These are phyloP conservation scores for Idaea dimidiata DNA, from an alignment of 2,888 invertebrate genomes.

Conservation along the genomic window DNA sequence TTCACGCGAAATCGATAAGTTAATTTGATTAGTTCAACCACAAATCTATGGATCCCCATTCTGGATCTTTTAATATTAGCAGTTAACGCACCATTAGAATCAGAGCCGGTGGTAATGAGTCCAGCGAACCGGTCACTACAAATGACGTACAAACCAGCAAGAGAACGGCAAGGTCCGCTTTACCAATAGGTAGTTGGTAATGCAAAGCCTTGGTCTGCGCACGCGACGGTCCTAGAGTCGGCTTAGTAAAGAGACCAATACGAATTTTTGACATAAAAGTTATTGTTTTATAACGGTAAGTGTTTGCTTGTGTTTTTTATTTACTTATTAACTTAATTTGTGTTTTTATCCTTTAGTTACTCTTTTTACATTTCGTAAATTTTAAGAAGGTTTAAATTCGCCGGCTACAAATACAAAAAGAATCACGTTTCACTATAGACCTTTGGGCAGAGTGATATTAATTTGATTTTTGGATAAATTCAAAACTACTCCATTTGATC, in stretches of 20 bases:
- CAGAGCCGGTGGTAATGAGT: neutral
- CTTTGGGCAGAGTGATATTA: too few relatives aligned
- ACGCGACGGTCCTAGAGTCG: constrained; percentile 18
- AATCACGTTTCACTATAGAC: too few relatives aligned
- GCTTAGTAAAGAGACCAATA: neutral
- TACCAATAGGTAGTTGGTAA: constrained; percentile 29
- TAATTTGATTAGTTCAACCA: too few relatives aligned
- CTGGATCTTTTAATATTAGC: too few relatives aligned
- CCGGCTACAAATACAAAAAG: too few relatives aligned
- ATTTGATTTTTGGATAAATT: too few relatives aligned
- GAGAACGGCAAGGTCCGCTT: constrained; percentile 29
- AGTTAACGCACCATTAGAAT: neutral
- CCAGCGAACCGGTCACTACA: constrained; percentile 1
- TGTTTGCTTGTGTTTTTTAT: neutral
- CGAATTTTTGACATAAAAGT: constrained; percentile 1
- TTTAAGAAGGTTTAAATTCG: too few relatives aligned
- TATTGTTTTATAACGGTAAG: neutral
- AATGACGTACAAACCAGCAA: constrained; percentile 17
- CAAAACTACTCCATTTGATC: too few relatives aligned
- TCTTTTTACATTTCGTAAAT: too few relatives aligned
- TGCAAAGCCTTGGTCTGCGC: constrained; percentile 28
- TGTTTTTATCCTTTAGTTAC: neutral
- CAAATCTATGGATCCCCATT: too few relatives aligned
- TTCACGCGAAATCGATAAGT: too few relatives aligned
- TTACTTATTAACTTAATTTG: neutral